Conservation (phyloP, 2,888 invertebrate species). For the Prenolepis imparis region DNA sequence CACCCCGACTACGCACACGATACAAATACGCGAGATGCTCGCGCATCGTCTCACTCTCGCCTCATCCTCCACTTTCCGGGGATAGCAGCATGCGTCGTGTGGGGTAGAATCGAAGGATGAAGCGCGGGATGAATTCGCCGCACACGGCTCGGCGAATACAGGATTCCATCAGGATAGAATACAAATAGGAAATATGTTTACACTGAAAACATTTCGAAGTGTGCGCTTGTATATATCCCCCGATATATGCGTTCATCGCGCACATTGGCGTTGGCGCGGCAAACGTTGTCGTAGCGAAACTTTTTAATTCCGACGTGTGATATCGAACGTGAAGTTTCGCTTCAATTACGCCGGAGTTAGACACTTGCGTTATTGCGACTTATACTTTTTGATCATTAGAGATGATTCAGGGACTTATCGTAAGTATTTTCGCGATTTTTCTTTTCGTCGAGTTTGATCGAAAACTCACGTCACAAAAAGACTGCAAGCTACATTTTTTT, state of each 20-base stretch:
- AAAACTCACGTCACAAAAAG: background rate
- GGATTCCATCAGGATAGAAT: slow-evolving; percentile 81
- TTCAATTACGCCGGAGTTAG: slow-evolving; percentile 29
- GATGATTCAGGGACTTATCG: background rate
- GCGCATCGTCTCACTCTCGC: slow-evolving; percentile 37
- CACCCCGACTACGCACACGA: slow-evolving; percentile 23
- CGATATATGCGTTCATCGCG: slow-evolving; percentile 6
- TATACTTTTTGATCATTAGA: background rate
- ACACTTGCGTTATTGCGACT: background rate
- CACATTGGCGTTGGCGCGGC: background rate
- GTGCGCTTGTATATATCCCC: slow-evolving; percentile 21
- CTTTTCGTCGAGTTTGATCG: background rate
- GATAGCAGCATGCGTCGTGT: slow-evolving; percentile 25
- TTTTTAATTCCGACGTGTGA: slow-evolving; percentile 38
- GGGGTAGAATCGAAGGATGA: slow-evolving; percentile 44
- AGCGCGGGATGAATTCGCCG: slow-evolving; percentile 46
- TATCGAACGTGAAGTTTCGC: slow-evolving; percentile 21
- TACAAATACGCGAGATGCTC: slow-evolving; percentile 15
- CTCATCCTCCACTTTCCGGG: background rate
- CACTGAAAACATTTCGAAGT: slow-evolving; percentile 65
- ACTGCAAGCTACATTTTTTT: background rate
- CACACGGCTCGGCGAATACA: slow-evolving; percentile 56
- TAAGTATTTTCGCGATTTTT: background rate
- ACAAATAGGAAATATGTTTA: slow-evolving; percentile 83
- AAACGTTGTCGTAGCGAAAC: slow-evolving; percentile 15